phyloP scores from a whole-genome alignment of 2,797 vertebrate genomes.

The Sebastes hopkinsi region DNA sequence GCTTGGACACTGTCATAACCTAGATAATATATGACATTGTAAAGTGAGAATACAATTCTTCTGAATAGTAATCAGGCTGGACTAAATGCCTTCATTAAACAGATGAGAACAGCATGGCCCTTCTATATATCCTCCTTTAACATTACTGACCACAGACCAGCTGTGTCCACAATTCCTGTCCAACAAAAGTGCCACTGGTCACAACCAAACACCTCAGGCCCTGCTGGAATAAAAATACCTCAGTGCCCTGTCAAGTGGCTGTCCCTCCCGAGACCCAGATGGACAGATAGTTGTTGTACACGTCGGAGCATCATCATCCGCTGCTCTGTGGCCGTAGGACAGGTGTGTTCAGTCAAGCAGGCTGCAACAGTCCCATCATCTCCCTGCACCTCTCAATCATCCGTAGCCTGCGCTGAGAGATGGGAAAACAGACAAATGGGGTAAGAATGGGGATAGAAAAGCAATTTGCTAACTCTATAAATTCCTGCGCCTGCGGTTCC shows the following conservation, averaged over 20 bases:
- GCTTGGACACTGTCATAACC: background rate
- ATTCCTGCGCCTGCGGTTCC: constrained; percentile 65
- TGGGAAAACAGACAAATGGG: constrained; percentile 61
- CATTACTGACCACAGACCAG: constrained; percentile 18
- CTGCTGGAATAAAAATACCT: constrained; percentile 62
- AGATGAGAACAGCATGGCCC: background rate
- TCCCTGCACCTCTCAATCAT: constrained; percentile 65
- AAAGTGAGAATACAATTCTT: background rate
- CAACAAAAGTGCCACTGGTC: constrained; percentile 38
- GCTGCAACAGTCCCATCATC: constrained; percentile 50
- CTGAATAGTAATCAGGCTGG: background rate
- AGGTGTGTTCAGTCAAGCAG: constrained; percentile 65
- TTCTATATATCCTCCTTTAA: background rate
- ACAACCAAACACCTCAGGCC: constrained; percentile 39
- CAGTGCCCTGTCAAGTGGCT: constrained; percentile 49
- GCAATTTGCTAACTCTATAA: constrained; percentile 82
- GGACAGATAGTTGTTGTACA: constrained; percentile 53
- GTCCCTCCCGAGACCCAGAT: constrained; percentile 55
- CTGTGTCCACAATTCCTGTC: constrained; percentile 36
- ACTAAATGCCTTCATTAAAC: background rate
- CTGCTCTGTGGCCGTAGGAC: constrained; percentile 56
- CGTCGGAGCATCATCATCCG: constrained; percentile 54
- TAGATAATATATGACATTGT: too few relatives aligned
- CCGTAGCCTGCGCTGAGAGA: constrained; percentile 38
- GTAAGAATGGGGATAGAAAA: constrained; percentile 75